Evolutionary conservation across 2,113 vertebrate genomes (phyloP), one percentile per base, ranked within the genome.

Genomic region (Leptosomus discolor): DNA sequence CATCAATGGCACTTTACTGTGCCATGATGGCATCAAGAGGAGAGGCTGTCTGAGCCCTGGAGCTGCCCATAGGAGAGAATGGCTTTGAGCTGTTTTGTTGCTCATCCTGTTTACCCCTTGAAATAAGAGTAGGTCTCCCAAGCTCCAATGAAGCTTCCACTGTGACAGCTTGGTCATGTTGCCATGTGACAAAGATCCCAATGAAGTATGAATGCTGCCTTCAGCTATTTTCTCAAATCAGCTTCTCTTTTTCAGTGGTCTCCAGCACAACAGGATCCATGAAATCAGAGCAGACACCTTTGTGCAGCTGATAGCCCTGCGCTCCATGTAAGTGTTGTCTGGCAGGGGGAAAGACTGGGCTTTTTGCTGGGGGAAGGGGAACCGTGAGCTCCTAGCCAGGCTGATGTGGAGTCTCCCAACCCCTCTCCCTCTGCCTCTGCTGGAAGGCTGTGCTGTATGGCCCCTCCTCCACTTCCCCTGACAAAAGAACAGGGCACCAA

Each of bases 201-300:
- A 12, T 11, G 2, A 46, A 30, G 61, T 14, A 54, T 32, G 74
- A 63, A 58, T 0, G 1, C 32, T 82, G 77, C 84, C 81, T 60
- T 11, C 58, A 34, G 16, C 82, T 75, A 3, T 20, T 70, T 83
- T 71, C 97, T 98, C 92, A 98, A 32, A 83, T 8, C 54, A 64
- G 67, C 37, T 92, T 95, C 94, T 97, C 95, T 81, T 96, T 97
- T 84, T 32, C 97, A 99, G 99, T 10, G 99, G 99, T 68, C 98
- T 99, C 73, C 99, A 99, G 95, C 98, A 99, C 97, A 99, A 99
- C 97, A 98, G 97, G 88, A 99, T 99, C 97, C 98, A 94, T 19
- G 98, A 98, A 96, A 98, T 99, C 18, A 93, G 98, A 96, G 98
- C 98, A 26, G 98, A 98, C 91, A 99, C 99, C 82, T 99, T 99